Evolutionary conservation across 2,888 invertebrate species (phyloP).

Genomic region (Eilema caniola): DNA sequence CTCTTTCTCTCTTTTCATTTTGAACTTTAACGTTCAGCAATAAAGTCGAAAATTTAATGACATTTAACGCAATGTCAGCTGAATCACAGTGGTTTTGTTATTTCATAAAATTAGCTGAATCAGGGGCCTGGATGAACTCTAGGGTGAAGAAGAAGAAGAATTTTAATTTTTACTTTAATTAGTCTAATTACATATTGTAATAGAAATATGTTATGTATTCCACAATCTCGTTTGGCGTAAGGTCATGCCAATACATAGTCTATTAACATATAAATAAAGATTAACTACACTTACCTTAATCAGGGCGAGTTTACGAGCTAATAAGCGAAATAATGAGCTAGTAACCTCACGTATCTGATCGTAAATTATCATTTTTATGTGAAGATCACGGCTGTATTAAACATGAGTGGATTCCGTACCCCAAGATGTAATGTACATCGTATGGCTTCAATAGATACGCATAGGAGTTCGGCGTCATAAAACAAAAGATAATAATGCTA

Average conservation of each 20-base stretch:
- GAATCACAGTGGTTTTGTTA: no score
- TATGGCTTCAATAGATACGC: neutral
- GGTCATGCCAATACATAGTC: slow-evolving; percentile 30
- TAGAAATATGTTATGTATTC: neutral
- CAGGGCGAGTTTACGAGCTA: slow-evolving; percentile 58
- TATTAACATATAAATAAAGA: slow-evolving; percentile 41
- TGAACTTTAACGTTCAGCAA: no score
- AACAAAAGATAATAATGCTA: neutral
- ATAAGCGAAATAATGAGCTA: slow-evolving; percentile 57
- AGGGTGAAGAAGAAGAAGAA: no score
- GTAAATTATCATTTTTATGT: slow-evolving; percentile 55
- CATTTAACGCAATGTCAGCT: no score
- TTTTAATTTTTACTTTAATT: no score
- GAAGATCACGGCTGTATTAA: slow-evolving; percentile 45
- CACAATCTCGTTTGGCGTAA: slow-evolving; percentile 11
- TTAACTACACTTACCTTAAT: slow-evolving; percentile 37
- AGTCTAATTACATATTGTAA: no score
- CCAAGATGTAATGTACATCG: neutral
- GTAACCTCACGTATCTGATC: slow-evolving; percentile 45
- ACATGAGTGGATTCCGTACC: neutral
- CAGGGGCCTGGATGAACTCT: no score
- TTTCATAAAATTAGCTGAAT: no score
- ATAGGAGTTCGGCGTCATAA: neutral
- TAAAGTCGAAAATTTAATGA: no score
- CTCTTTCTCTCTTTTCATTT: no score